These are phyloP conservation scores for Sympetrum striolatum DNA, from an alignment of 2,888 invertebrate species.

Conservation along the genomic window DNA sequence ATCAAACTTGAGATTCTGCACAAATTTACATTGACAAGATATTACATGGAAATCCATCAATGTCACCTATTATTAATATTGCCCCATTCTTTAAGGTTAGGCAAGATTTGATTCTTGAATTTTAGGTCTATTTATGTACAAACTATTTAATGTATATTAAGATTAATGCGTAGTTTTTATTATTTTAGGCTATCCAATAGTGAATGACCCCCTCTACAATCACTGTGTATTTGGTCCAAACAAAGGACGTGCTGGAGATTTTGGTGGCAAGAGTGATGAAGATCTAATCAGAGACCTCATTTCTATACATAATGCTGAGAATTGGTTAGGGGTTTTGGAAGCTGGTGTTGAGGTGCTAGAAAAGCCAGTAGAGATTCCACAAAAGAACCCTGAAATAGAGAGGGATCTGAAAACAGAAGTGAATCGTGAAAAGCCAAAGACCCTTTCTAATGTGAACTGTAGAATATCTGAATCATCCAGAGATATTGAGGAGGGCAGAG, in stretches of 20 bases:
- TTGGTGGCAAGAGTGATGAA: slow-evolving; percentile 88
- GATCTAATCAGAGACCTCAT: slow-evolving; percentile 87
- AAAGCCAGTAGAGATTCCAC: background rate
- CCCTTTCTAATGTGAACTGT: background rate
- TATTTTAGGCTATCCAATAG: slow-evolving; percentile 86
- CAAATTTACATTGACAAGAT: too few relatives aligned
- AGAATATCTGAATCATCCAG: slow-evolving; percentile 38
- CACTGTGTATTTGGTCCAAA: slow-evolving; percentile 93
- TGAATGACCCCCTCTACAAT: slow-evolving; percentile 97
- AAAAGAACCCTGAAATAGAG: background rate
- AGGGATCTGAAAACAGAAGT: background rate
- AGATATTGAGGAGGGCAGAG: slow-evolving; percentile 55
- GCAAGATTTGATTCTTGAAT: too few relatives aligned
- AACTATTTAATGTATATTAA: too few relatives aligned
- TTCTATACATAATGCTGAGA: slow-evolving; percentile 91
- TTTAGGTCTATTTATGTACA: too few relatives aligned
- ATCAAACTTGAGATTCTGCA: too few relatives aligned
- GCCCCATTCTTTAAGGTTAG: too few relatives aligned
- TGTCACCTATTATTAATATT: too few relatives aligned
- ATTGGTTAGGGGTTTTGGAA: slow-evolving; percentile 88
- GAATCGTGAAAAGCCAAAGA: background rate
- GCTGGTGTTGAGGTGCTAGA: slow-evolving; percentile 76
- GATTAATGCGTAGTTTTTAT: background rate
- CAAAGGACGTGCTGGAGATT: slow-evolving; percentile 87
- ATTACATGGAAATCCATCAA: too few relatives aligned